Evolutionary conservation across 2,113 vertebrate species (phyloP).

Genomic region (Poeciliopsis turrubarensis): DNA sequence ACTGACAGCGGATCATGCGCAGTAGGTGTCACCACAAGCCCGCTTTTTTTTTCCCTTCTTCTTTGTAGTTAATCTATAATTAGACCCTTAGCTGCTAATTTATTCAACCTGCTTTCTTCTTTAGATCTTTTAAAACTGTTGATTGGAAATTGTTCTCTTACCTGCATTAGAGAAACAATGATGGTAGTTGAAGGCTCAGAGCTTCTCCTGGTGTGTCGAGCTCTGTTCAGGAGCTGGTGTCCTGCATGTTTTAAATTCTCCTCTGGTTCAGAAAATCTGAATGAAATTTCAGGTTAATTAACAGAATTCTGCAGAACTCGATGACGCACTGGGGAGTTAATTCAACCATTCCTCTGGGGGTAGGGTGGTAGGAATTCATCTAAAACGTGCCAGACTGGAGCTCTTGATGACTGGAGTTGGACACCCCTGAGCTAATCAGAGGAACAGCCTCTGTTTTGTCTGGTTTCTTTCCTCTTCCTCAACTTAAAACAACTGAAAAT

Average conservation of each 20-base stretch:
- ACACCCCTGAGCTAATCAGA: not conserved
- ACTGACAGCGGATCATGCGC: conserved; percentile 60
- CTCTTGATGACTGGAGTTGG: not conserved
- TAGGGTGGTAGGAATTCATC: not conserved
- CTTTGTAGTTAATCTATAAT: conserved; percentile 10
- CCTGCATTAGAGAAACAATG: not conserved
- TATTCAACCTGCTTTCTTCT: not conserved
- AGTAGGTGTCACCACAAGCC: conserved; percentile 25
- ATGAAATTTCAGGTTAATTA: not conserved
- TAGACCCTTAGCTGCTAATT: not conserved
- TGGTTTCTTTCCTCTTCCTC: not conserved
- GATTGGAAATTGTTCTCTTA: not conserved
- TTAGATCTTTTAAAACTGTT: not conserved
- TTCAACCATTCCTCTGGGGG: not conserved
- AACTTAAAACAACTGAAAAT: not conserved
- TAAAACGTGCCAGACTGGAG: not conserved
- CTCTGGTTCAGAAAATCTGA: not conserved
- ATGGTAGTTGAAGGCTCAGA: not conserved
- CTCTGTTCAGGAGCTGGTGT: not conserved
- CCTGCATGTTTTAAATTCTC: not conserved
- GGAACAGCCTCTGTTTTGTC: not conserved
- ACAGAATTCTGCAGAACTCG: not conserved
- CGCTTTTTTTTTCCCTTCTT: not conserved
- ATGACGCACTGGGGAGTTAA: not conserved
- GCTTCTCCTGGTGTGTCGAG: not conserved